Base-by-base conservation (phyloP, 1,140 invertebrate genomes). In the Neodiprion pinetum region DNA sequence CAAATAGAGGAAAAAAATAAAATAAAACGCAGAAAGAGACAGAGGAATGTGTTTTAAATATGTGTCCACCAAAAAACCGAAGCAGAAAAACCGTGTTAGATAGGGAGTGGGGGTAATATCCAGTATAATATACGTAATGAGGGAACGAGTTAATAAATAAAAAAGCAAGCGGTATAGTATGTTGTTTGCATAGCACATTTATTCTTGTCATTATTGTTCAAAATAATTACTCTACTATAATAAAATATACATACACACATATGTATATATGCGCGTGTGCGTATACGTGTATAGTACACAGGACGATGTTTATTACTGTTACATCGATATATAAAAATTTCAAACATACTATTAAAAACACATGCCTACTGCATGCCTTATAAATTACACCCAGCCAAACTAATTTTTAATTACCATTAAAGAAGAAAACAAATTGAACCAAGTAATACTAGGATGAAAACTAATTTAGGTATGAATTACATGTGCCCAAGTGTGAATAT, bases 101-200 rank as follows among this genome's bases (percentile, higher is more conserved):
- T 69, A 14, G 71, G 75, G 80, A 75, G 77, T 80, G 80, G 75
- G 80, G 80, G 80, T 76, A 75, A 61, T 61, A 11, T 14, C n/a
- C 9, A 40, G 28, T 40, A 40, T 40, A 40, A 40, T 40, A 40
- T 40, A 40, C 28, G 28, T 73, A 83, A 76, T 82, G 71, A 79
- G 74, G 78, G 78, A 77, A 72, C 53, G 80, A 82, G 80, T 84
- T 82, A 86, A 84, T 85, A 86, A 86, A 85, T 84, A 84, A 86
- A 83, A 85, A 83, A 82, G 79, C 80, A 86, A 85, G 84, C 84
- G 74, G 75, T 83, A 40, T 40, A 83, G 80, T 82, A 79, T 17
- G 53, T 53, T 80, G 70, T 71, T 50, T 71, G 75, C 79, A 84
- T 82, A 83, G 83, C 79, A 84, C 77, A 77, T 86, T 86, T 86